These are phyloP conservation scores for Rhodophaea formosa DNA, from an alignment of 2,888 invertebrate species.

Conservation along the genomic window DNA sequence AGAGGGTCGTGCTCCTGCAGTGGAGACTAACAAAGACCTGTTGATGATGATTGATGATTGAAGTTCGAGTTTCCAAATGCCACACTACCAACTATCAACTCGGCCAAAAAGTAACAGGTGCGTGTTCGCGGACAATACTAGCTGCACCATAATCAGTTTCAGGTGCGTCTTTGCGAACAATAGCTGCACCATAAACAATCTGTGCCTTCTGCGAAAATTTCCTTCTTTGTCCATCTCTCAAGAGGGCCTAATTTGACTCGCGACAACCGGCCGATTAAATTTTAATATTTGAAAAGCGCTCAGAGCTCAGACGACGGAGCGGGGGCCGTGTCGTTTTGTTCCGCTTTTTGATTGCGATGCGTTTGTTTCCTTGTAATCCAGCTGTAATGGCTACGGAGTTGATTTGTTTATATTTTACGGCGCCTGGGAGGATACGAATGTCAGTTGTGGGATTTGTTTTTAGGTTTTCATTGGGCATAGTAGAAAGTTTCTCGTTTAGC, in stretches of 20 bases:
- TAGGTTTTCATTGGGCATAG: not conserved
- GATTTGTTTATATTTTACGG: slow-evolving; percentile 10
- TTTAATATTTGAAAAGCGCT: slow-evolving; percentile 81
- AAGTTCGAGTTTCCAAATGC: too few species aligned
- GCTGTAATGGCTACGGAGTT: slow-evolving; percentile 9
- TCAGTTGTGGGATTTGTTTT: not conserved
- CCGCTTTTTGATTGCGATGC: slow-evolving; percentile 40
- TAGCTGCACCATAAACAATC: not conserved
- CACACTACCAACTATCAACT: too few species aligned
- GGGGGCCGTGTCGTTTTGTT: slow-evolving; percentile 62
- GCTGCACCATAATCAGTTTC: not conserved
- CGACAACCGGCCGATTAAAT: slow-evolving; percentile 82
- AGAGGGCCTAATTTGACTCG: slow-evolving; percentile 79
- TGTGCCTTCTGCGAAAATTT: slow-evolving; percentile 26
- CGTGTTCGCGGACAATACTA: too few species aligned
- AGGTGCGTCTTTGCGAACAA: too few species aligned
- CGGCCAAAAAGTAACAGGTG: too few species aligned
- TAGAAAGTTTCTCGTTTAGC: slow-evolving; percentile 26
- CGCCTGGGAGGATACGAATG: not conserved
- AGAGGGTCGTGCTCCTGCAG: too few species aligned
- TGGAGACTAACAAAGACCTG: too few species aligned
- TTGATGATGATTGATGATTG: too few species aligned
- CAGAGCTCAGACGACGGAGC: slow-evolving; percentile 62
- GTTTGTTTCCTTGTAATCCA: slow-evolving; percentile 14
- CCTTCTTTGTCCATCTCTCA: slow-evolving; percentile 62